phyloP scores from a whole-genome alignment of 2,113 vertebrate species.

The Silurus glanis region DNA sequence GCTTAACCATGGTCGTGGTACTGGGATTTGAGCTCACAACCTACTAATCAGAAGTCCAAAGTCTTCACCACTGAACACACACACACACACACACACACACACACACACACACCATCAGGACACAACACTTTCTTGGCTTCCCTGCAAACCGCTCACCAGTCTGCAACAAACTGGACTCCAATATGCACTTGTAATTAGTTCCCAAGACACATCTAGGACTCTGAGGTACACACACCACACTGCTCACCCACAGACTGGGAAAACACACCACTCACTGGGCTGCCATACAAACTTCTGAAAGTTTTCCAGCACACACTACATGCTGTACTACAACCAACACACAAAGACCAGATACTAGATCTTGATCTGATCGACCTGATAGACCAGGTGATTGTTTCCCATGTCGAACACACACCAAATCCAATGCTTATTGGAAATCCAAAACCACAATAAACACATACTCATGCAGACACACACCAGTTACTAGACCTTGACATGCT shows the following conservation, averaged over 20 bases:
- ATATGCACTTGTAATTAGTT: neutral
- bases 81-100: neutral
- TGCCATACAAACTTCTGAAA: neutral
- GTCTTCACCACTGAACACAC: neutral
- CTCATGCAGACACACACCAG: neutral
- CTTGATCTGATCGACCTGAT: neutral
- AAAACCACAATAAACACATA: too few relatives aligned
- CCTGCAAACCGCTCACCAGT: neutral
- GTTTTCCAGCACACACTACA: neutral
- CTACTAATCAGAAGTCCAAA: too few relatives aligned
- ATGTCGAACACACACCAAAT: neutral
- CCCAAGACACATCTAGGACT: too few relatives aligned
- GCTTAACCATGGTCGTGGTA: too few relatives aligned
- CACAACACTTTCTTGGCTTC: neutral
- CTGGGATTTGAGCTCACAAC: too few relatives aligned
- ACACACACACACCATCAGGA: neutral
- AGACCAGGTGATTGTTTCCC: neutral
- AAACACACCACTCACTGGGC: neutral
- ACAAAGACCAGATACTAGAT: neutral
- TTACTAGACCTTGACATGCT: neutral
- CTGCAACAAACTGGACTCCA: neutral
- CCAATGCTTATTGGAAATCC: neutral
- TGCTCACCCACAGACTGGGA: neutral
- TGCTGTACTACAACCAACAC: neutral
- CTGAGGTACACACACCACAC: neutral